Evolutionary conservation across 2,113 vertebrate genomes (phyloP).

Genomic region (Sebastes schlegelii): DNA sequence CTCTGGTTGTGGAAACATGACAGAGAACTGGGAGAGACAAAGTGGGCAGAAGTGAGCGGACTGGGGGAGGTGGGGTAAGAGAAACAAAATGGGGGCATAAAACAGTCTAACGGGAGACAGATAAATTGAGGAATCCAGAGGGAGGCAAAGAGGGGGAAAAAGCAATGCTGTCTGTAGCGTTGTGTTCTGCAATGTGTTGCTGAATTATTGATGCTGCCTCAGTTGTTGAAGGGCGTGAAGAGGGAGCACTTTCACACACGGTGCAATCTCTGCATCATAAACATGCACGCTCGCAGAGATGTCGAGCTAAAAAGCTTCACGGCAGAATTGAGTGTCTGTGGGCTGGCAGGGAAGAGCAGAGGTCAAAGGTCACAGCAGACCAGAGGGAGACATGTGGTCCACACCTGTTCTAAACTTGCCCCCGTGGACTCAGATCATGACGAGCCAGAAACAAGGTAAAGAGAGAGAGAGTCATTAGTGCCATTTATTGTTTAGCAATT

Average conservation of each 20-base stretch:
- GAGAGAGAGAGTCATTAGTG: slow-evolving; percentile 32
- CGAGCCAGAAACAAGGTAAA: slow-evolving; percentile 30
- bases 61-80: not conserved
- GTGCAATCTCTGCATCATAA: slow-evolving; percentile 39
- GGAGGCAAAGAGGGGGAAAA: slow-evolving; percentile 25
- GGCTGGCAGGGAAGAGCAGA: slow-evolving; percentile 10
- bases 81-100: slow-evolving; percentile 54
- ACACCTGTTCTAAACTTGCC: slow-evolving; percentile 62
- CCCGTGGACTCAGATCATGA: slow-evolving; percentile 21
- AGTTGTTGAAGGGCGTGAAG: slow-evolving; percentile 58
- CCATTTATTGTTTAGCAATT: slow-evolving; percentile 38
- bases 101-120: slow-evolving; percentile 34
- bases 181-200: slow-evolving; percentile 63
- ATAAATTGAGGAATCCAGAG: slow-evolving; percentile 38
- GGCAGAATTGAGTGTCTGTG: slow-evolving; percentile 7
- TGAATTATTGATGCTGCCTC: slow-evolving; percentile 80
- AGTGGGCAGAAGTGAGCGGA: slow-evolving; percentile 15
- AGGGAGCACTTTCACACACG: slow-evolving; percentile 41
- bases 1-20: slow-evolving; percentile 27
- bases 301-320: too few species aligned
- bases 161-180: slow-evolving; percentile 23
- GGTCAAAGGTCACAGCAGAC: slow-evolving; percentile 55
- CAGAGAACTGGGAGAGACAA: slow-evolving; percentile 20
- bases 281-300: not conserved
- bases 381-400: slow-evolving; percentile 61